Base-by-base conservation (phyloP, 2,888 invertebrate genomes). In the Ametastegia equiseti region DNA sequence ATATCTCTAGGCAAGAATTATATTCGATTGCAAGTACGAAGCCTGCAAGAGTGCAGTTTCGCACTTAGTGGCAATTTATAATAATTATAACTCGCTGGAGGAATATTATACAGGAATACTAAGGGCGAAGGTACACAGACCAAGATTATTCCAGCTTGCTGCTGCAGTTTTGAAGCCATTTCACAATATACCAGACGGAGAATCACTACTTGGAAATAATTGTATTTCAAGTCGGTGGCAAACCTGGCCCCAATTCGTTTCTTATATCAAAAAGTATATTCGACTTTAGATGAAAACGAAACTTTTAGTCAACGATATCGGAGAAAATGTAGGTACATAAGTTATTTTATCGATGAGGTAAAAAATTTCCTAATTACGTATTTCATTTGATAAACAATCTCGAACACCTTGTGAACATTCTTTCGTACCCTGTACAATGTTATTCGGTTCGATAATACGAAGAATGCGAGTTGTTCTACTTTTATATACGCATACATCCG, bases 61-160 rank as follows among this genome's bases (percentile, higher is more conserved):
- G n/a, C 63, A 69, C 69, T 69, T 23, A 23, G 6, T 69, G 27
- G 42, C 42, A 69, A 69, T 69, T 69, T 69, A 69, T 69, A 42
- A 45, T 69, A 65, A 36, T 30, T 65, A 33, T 36, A 45, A 23
- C 23, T 42, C n/a, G 19, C 23, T 15, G 63, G 13, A 54, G 1
- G 42, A 42, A 50, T 6, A 50, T n/a, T 50, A 50, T 50, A 50
- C 5, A 19, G 50, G 50, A 54, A 54, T 54, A 19, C 19, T 54
- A 54, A n/a, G n/a, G n/a, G n/a, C n/a, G n/a, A n/a, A n/a, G n/a
- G n/a, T n/a, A n/a, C n/a, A n/a, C n/a, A n/a, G n/a, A n/a, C n/a
- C n/a, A n/a, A 54, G 54, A 54, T 54, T 54, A 23, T 54, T 54
- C 19, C n/a, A n/a, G 1, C 19, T 50, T 50, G 50, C 50, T 50